These are phyloP conservation scores for Conopomorpha cramerella DNA, from an alignment of 1,140 invertebrate species.

Conservation along the genomic window DNA sequence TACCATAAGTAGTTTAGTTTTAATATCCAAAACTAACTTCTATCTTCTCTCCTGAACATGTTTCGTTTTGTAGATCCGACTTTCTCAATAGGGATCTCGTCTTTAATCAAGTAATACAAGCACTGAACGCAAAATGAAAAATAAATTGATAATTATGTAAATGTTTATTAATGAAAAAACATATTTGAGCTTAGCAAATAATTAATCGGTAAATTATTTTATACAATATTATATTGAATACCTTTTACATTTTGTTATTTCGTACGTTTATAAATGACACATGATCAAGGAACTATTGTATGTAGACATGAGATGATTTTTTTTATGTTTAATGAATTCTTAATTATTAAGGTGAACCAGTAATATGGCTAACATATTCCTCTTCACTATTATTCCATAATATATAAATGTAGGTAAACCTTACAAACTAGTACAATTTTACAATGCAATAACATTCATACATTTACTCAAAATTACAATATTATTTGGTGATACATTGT, in stretches of 20 bases:
- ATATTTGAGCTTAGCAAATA: conserved; percentile 56
- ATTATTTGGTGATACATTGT: no score
- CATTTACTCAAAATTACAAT: no score
- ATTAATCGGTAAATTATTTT: conserved; percentile 50
- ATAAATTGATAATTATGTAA: conserved; percentile 24
- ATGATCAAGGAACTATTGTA: conserved; percentile 58
- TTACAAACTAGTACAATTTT: no score
- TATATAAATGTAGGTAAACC: no score
- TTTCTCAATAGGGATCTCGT: no score
- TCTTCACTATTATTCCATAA: no score
- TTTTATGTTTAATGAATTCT: no score
- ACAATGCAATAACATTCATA: no score
- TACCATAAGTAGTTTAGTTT: no score
- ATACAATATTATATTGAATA: conserved; percentile 45
- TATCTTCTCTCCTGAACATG: no score
- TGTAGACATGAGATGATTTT: conserved; percentile 49
- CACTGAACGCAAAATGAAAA: neutral
- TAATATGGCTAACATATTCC: conserved; percentile 33
- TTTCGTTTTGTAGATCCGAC: no score
- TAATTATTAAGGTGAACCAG: conserved; percentile 31
- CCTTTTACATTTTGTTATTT: conserved; percentile 34
- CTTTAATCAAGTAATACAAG: neutral
- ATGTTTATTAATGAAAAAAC: conserved; percentile 53
- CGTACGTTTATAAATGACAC: conserved; percentile 53
- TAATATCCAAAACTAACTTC: no score